Evolutionary conservation across 2,113 vertebrate genomes (phyloP), one percentile per base, ranked within the genome.

Genomic region (Sardina pilchardus): DNA sequence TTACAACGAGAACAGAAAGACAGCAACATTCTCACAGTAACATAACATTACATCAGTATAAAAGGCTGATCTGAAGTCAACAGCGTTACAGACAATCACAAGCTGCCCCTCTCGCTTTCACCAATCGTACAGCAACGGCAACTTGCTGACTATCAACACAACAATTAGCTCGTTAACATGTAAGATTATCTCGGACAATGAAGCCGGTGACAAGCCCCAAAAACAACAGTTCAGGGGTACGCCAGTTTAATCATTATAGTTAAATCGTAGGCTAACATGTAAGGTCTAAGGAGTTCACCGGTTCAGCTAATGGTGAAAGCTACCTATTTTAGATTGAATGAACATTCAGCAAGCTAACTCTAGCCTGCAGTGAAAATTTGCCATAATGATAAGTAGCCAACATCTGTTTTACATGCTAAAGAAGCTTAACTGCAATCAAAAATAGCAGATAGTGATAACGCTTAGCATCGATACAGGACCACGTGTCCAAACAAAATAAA

Each of bases 331-430:
- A n/a, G 21, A 63, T 63, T 63, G 8, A 71, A 63, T 71, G 63
- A 14, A 71, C 63, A 34, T 16, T 1, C 12, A 34, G 63, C 26
- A 30, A 34, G 63, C 63, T 34, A 71, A 34, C 63, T 30, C 3
- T 71, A 34, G 63, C 26, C 63, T 71, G 63, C 26, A 7, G 26
- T 71, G n/a, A 12, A 71, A 34, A 34, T 71, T 10, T 47, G 8
- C n/a, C 63, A 71, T 30, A 71, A 71, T 71, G 26, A 53, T 71
- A 71, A 8, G 26, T 34, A 34, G 56, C 24, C 6, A 63, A 63
- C 87, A 82, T 42, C 6, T 81, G 0, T 82, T 86, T 89, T 87
- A 85, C 71, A 83, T 86, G 87, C 86, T 83, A 88, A 71, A 83
- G 30, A n/a, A 10, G 8, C 78, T 26, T 0, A 12, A 81, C 12